Evolutionary conservation across 2,888 invertebrate genomes (phyloP), one percentile per base, ranked within the genome.

Genomic region (Spodoptera exigua): DNA sequence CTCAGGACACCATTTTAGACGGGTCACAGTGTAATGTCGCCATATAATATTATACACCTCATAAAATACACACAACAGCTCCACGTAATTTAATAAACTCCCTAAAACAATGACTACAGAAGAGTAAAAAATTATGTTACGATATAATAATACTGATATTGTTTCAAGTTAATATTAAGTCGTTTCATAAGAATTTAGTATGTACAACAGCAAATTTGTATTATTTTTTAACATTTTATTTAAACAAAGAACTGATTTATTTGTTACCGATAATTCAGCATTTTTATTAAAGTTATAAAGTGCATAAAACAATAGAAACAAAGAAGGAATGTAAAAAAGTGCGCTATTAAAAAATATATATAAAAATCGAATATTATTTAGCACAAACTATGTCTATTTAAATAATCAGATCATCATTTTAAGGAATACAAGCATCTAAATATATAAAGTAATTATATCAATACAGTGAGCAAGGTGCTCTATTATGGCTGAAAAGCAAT

Each of bases 291-390:
- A 52, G 46, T 43, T 45, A 52, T 74, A 63, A 53, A 56, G 40
- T 59, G 43, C 52, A 52, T 70, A 76, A 74, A 76, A 73, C 76
- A 68, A 56, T 63, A 52, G 56, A 49, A 48, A 61, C 44, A 72
- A 41, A 46, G 10, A 59, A 63, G 76, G 76, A 74, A 75, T 73
- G 73, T 67, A 55, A 54, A 55, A 54, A 51, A 11, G n/a, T 40
- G 7, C 41, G 40, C 43, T 3, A 21, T 44, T 55, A 41, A 41
- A 37, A 18, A 21, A 14, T 16, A 34, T 17, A 40, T 39, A 41
- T 35, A 35, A 17, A 40, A 34, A 40, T 16, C 34, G 39, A 7
- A 45, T 45, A 32, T 7, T 67, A 48, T 47, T 51, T 49, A 46
- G 43, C 21, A 37, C 43, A 54, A 37, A 49, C 35, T 14, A 39